Conservation (phyloP, 2,113 vertebrate species). For the Balaenoptera acutorostrata region DNA sequence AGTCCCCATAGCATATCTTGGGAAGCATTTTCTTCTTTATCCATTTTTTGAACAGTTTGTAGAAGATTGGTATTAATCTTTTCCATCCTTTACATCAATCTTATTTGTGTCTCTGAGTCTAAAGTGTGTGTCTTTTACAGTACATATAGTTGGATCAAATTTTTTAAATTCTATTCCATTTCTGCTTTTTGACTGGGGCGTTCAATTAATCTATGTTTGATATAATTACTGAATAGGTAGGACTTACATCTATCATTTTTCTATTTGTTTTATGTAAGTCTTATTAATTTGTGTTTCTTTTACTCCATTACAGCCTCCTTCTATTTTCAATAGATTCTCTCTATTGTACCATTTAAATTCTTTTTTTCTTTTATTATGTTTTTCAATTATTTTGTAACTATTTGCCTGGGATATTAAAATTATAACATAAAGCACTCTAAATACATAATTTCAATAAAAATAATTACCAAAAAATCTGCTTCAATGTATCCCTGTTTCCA, state of each 20-base stretch:
- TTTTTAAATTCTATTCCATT: neutral
- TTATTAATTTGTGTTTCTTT: neutral
- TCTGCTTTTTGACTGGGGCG: neutral
- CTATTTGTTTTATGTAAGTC: neutral
- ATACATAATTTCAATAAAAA: neutral
- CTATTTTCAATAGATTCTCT: neutral
- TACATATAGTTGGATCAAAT: neutral
- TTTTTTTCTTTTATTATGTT: neutral
- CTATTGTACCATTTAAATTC: neutral
- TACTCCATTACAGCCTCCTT: neutral
- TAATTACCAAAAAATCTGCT: neutral
- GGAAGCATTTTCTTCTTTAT: neutral
- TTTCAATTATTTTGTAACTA: neutral
- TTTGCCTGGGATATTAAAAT: neutral
- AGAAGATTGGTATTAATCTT: neutral
- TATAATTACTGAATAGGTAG: neutral
- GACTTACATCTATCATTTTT: neutral
- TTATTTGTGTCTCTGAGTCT: neutral
- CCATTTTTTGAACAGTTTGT: neutral
- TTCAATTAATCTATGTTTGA: neutral
- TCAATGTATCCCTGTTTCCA: neutral
- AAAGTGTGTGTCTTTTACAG: neutral
- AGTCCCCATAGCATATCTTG: neutral
- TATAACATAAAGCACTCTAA: neutral
- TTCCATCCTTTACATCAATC: neutral